These are phyloP conservation scores for Camponotus fellah DNA, from an alignment of 2,888 invertebrate genomes.

Conservation along the genomic window DNA sequence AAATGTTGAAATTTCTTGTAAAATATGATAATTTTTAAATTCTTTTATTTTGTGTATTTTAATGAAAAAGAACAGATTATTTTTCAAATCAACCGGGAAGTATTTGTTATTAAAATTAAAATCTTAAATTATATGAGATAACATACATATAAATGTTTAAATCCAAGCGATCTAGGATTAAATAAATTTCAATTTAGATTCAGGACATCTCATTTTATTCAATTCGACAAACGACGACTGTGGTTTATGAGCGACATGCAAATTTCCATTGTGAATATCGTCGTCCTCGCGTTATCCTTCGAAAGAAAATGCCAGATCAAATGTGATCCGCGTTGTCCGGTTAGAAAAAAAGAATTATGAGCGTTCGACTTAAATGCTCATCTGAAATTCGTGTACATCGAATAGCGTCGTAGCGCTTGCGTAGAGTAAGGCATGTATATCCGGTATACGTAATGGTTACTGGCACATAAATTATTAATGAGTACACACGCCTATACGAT, in stretches of 20 bases:
- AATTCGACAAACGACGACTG: slow-evolving; percentile 21
- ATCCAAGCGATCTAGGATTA: not conserved
- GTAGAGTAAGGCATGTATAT: slow-evolving; percentile 66
- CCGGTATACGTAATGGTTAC: slow-evolving; percentile 73
- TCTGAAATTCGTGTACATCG: slow-evolving; percentile 73
- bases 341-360: slow-evolving; percentile 65
- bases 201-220: slow-evolving; percentile 23
- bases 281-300: not conserved
- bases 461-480: slow-evolving; percentile 76
- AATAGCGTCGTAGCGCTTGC: slow-evolving; percentile 64
- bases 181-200: not conserved
- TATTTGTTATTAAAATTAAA: slow-evolving; percentile 10
- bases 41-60: not conserved
- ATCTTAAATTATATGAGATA: not conserved
- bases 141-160: not conserved
- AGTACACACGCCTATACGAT: slow-evolving; percentile 73
- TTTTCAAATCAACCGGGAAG: not conserved
- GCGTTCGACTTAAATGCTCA: slow-evolving; percentile 64
- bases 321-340: slow-evolving; percentile 12
- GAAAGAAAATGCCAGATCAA: slow-evolving; percentile 21
- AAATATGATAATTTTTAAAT: not conserved
- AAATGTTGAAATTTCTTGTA: slow-evolving; percentile 9
- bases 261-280: slow-evolving; percentile 6
- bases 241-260: slow-evolving; percentile 28
- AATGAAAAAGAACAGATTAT: not conserved